Conservation (phyloP, 2,797 vertebrate genomes). For the Enoplosus armatus region DNA sequence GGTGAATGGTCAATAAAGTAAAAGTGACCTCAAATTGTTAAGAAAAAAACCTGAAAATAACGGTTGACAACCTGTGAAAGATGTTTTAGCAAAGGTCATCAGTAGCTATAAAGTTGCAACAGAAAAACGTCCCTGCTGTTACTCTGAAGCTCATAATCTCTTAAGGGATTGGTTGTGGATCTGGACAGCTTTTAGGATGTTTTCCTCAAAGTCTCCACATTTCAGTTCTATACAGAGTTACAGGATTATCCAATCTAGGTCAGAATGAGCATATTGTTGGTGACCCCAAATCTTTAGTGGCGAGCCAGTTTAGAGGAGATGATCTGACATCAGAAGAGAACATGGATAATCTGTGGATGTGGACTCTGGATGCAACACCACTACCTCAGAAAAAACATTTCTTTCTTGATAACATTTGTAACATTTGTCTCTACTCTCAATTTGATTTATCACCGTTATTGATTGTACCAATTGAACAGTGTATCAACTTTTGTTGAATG, state of each 20-base stretch:
- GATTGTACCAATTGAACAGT: neutral
- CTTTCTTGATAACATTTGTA: neutral
- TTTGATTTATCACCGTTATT: constrained; percentile 2
- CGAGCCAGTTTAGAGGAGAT: constrained; percentile 52
- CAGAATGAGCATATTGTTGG: constrained; percentile 53
- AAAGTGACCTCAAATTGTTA: neutral
- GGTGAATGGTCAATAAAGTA: neutral
- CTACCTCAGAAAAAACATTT: neutral
- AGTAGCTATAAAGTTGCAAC: constrained; percentile 15
- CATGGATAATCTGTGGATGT: constrained; percentile 7
- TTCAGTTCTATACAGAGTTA: constrained; percentile 49
- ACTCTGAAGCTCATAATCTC: constrained; percentile 41
- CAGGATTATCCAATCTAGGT: constrained; percentile 72
- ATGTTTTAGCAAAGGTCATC: constrained; percentile 31
- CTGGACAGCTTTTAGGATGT: constrained; percentile 26
- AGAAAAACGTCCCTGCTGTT: neutral
- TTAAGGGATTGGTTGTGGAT: constrained; percentile 31
- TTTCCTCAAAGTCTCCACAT: constrained; percentile 40
- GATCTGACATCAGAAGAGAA: constrained; percentile 52
- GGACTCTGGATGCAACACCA: neutral
- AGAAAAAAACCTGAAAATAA: neutral
- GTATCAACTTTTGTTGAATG: neutral
- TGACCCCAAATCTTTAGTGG: constrained; percentile 47
- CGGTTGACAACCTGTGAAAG: constrained; percentile 3
- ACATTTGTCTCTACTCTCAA: constrained; percentile 9